Conservation (phyloP, 2,797 vertebrate species). For the Neopelma chrysocephalum region DNA sequence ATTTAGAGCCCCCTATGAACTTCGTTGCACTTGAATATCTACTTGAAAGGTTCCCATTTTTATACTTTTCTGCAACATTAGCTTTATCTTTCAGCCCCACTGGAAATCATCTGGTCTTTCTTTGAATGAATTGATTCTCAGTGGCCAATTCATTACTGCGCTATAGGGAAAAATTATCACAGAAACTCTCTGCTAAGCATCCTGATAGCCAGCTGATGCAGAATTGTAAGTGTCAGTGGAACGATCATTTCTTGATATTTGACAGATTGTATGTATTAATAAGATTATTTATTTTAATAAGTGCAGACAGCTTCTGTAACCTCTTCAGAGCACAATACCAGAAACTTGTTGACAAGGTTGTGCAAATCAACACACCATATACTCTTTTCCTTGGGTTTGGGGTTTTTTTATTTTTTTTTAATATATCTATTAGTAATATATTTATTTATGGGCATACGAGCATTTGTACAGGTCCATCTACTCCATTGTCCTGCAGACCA, state of each 20-base stretch:
- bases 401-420: not conserved
- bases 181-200: not conserved
- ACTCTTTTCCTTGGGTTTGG: not conserved
- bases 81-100: not conserved
- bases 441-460: not conserved
- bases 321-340: not conserved
- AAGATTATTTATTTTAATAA: not conserved
- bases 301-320: not conserved
- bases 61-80: conserved; percentile 20
- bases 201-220: not conserved
- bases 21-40: not conserved
- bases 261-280: not conserved
- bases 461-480: not conserved
- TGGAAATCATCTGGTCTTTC: not conserved
- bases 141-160: conserved; percentile 1
- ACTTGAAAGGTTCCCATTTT: not conserved
- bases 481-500: not conserved
- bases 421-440: not conserved
- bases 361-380: not conserved
- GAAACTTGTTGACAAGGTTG: not conserved
- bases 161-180: not conserved
- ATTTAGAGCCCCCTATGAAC: conserved; percentile 8
- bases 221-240: not conserved
- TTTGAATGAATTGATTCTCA: conserved; percentile 3
- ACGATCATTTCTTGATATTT: not conserved